phyloP scores from a whole-genome alignment of 2,888 invertebrate genomes.

The Eilema griseolum region DNA sequence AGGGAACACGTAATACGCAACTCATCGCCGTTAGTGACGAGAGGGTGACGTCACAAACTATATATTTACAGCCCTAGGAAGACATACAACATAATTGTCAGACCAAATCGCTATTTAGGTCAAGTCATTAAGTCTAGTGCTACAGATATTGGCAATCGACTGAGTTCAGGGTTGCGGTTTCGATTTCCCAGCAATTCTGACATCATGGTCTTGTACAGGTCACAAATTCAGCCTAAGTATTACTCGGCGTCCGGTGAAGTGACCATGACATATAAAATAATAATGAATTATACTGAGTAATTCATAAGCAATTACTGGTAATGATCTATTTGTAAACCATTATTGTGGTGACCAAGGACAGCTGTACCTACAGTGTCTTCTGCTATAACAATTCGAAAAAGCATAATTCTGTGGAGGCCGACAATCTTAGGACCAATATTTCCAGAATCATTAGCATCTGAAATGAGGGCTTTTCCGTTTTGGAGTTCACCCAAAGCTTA shows the following conservation, averaged over 20 bases:
- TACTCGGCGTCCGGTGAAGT: background rate
- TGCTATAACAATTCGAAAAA: background rate
- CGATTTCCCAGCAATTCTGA: slow-evolving; percentile 33
- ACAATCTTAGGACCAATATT: background rate
- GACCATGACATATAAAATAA: slow-evolving; percentile 8
- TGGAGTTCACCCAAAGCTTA: background rate
- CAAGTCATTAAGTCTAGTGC: slow-evolving; percentile 40
- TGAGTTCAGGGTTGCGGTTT: slow-evolving; percentile 42
- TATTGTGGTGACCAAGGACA: background rate
- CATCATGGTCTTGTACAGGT: slow-evolving; percentile 25
- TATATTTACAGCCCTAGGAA: slow-evolving; percentile 54
- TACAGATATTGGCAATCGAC: slow-evolving; percentile 35
- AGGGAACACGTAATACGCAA: slow-evolving; percentile 60
- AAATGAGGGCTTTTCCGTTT: background rate
- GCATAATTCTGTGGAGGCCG: background rate
- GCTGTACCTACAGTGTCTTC: background rate
- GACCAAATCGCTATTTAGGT: slow-evolving; percentile 42
- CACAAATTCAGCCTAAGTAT: slow-evolving; percentile 6
- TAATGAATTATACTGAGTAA: slow-evolving; percentile 7
- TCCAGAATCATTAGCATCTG: background rate
- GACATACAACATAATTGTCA: slow-evolving; percentile 32
- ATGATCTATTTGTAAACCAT: background rate
- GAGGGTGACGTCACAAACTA: slow-evolving; percentile 68
- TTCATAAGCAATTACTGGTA: background rate
- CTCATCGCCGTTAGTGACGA: slow-evolving; percentile 68